Base-by-base conservation (phyloP, 2,113 vertebrate genomes). In the Vulpes lagopus region DNA sequence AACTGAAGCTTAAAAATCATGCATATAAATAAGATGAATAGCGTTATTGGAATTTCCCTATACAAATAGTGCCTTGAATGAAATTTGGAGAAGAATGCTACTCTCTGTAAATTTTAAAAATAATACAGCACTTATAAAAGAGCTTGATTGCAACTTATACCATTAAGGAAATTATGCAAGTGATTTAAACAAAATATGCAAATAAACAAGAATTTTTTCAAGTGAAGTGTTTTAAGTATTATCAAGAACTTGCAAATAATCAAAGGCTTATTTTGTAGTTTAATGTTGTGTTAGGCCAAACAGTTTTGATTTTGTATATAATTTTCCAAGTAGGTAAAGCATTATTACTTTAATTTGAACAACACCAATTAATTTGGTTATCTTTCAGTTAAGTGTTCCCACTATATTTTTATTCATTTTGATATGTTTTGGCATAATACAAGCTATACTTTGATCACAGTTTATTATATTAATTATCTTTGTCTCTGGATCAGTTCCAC, bases 171-270 rank as follows among this genome's bases (percentile, higher is more conserved):
- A 92, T 35, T 60, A 2, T 94, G 43, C 1, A 11, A 83, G 35
- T 91, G 49, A 60, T 84, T 96, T 35, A 95, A 60, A 17, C 53
- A 86, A 92, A 89, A 81, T 71, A 71, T 92, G 12, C 38, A 95
- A 92, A 90, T 87, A 76, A 62, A 82, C 38, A 23, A 91, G 27
- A 86, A 79, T n/a, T n/a, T n/a, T n/a, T n/a, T n/a, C 15, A 80
- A 88, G 15, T 53, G 16, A 67, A 76, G 15, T 91, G 14, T 76
- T 97, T 81, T 60, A 91, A 80, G 57, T 83, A 60, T 64, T 69
- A 80, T 73, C 2, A 89, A 73, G 84, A 64, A 38, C 53, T 55
- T 69, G 19, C 23, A 76, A 80, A 57, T 96, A 55, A 86, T 73
- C 12, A 83, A 96, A 95, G 14, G 27, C 27, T 81, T 85, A 81